Evolutionary conservation across 1,140 invertebrate genomes (phyloP).

Genomic region (Bombus picipes): DNA sequence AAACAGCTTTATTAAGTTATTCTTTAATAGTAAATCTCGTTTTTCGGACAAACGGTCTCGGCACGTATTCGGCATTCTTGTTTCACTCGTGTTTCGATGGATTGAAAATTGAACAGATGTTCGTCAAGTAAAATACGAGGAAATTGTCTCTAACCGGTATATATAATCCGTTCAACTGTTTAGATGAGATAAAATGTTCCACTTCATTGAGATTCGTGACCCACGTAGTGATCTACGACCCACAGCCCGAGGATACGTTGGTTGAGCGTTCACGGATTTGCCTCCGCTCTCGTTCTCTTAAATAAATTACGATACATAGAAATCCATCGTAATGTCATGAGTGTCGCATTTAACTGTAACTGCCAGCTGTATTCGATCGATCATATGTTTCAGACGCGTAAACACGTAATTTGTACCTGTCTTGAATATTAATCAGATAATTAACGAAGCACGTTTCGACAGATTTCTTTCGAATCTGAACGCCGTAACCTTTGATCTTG

Average conservation of each 20-base stretch:
- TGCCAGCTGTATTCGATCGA: slow-evolving; percentile 10
- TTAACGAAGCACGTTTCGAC: too few species aligned
- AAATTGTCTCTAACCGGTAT: neutral
- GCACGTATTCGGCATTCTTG: too few species aligned
- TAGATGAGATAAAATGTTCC: neutral
- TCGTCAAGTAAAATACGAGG: neutral
- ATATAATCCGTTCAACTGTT: neutral
- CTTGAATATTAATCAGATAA: neutral
- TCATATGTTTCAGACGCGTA: neutral
- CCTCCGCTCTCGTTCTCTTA: slow-evolving; percentile 18
- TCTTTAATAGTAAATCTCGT: neutral
- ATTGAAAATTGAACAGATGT: too few species aligned
- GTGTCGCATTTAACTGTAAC: neutral
- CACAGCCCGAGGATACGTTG: slow-evolving; percentile 72
- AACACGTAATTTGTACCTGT: neutral
- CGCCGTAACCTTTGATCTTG: too few species aligned
- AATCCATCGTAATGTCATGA: neutral
- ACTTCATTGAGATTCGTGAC: slow-evolving; percentile 22
- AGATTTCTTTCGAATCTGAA: too few species aligned
- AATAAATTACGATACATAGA: slow-evolving; percentile 15
- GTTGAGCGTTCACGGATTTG: neutral
- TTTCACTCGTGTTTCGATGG: too few species aligned
- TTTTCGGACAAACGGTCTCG: too few species aligned
- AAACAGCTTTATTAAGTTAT: neutral
- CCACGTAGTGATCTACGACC: slow-evolving; percentile 65